A percentile compares a stretch with the other conserved stretches of the same genome.
phyloP scores from a whole-genome alignment of 1,140 invertebrate species.

The Pachyrhynchus sulphureomaculatus region DNA sequence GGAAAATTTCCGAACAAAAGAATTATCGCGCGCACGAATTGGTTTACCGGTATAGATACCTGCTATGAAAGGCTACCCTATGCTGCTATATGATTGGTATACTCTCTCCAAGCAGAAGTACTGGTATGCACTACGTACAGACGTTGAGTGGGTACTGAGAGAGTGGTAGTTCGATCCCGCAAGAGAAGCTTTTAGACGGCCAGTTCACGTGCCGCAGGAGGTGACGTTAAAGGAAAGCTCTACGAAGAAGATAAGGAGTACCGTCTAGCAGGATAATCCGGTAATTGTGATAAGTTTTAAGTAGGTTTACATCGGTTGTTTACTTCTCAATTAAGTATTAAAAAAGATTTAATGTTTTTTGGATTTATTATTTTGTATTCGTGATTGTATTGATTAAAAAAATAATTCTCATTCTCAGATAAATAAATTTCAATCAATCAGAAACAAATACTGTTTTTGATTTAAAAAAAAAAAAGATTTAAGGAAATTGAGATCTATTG shows the following conservation, averaged over 20 bases:
- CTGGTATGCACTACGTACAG: slow-evolving; percentile 19
- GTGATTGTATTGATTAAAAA: too few species aligned
- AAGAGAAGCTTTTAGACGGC: slow-evolving; percentile 25
- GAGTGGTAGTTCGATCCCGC: slow-evolving; percentile 24
- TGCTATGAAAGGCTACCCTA: slow-evolving; percentile 8
- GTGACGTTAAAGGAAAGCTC: slow-evolving; percentile 22
- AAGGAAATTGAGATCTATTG: too few species aligned
- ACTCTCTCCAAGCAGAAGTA: slow-evolving; percentile 2
- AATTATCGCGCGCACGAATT: slow-evolving; percentile 2
- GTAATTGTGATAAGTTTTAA: neutral
- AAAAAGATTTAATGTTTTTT: too few species aligned
- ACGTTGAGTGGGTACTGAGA: slow-evolving; percentile 25
- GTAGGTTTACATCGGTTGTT: neutral
- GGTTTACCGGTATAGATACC: neutral
- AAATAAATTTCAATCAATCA: too few species aligned
- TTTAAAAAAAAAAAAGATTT: too few species aligned
- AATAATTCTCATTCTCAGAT: too few species aligned
- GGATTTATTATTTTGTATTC: too few species aligned
- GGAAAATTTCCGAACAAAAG: neutral
- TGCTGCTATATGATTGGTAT: slow-evolving; percentile 7
- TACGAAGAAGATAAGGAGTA: neutral
- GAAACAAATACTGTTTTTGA: too few species aligned
- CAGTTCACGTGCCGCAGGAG: slow-evolving; percentile 22
- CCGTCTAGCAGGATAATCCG: neutral
- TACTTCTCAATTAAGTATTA: neutral